These are phyloP conservation scores for Pemphredon lugubris DNA, from an alignment of 2,888 invertebrate species.

Conservation along the genomic window DNA sequence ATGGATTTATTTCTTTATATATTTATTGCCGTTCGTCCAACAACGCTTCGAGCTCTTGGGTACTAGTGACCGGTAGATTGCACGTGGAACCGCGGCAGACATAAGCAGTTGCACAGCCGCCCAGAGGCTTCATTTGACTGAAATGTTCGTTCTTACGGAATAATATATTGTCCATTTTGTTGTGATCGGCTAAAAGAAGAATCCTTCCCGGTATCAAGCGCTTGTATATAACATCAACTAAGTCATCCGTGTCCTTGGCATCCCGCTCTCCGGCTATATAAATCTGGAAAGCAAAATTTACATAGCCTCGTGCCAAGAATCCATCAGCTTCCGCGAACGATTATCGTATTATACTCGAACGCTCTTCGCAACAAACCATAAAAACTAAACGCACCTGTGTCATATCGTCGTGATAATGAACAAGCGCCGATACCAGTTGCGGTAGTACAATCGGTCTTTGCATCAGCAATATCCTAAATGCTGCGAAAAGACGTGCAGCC, in stretches of 20 bases:
- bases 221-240: conserved; percentile 86
- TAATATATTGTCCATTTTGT: conserved; percentile 76
- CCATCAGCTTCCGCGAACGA: conserved; percentile 5
- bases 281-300: conserved; percentile 82
- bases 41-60: conserved; percentile 84
- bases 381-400: conserved; percentile 84
- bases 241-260: conserved; percentile 85
- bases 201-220: conserved; percentile 87
- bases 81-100: conserved; percentile 91
- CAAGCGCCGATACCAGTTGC: conserved; percentile 88
- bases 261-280: conserved; percentile 86
- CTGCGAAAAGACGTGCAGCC: conserved; percentile 84
- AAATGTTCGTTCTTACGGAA: conserved; percentile 81
- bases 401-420: conserved; percentile 86
- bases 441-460: conserved; percentile 88
- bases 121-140: conserved; percentile 82
- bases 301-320: not conserved
- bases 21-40: conserved; percentile 72
- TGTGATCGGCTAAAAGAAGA: conserved; percentile 86
- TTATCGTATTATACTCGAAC: not conserved
- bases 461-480: conserved; percentile 85
- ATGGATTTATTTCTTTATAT: no score
- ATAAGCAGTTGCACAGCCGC: conserved; percentile 87
- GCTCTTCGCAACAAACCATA: not conserved
- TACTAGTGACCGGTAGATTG: conserved; percentile 88